phyloP scores from a whole-genome alignment of 2,888 invertebrate species.

The Thecophora atra region DNA sequence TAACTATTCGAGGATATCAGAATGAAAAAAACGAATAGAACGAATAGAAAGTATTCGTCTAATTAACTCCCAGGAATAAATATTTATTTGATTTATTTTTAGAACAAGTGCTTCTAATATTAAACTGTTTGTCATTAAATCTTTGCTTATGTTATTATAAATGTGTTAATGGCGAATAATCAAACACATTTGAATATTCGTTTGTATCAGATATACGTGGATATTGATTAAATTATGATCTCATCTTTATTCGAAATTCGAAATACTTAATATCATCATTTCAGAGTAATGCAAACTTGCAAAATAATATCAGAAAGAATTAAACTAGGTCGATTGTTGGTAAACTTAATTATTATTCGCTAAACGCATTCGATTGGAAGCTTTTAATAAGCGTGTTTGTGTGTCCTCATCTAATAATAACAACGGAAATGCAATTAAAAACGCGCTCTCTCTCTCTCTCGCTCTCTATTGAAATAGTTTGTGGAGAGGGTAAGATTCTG shows the following conservation, averaged over 20 bases:
- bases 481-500: constrained; percentile 1
- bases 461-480: constrained; percentile 1
- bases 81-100: no score
- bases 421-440: constrained; percentile 33
- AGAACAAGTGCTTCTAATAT: no score
- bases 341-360: constrained; percentile 1
- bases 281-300: neutral
- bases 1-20: no score
- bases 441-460: no score
- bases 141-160: no score
- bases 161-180: no score
- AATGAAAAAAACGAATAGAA: no score
- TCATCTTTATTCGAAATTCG: neutral
- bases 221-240: neutral
- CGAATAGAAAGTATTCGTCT: no score
- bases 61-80: no score
- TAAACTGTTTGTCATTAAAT: no score
- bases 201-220: no score
- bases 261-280: neutral
- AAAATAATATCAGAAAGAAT: neutral
- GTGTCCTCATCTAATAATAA: constrained; percentile 16
- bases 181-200: no score
- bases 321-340: neutral
- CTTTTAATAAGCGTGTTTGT: neutral
- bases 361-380: constrained; percentile 1